phyloP scores from a whole-genome alignment of 2,113 vertebrate species.

The Onychostruthus taczanowskii region DNA sequence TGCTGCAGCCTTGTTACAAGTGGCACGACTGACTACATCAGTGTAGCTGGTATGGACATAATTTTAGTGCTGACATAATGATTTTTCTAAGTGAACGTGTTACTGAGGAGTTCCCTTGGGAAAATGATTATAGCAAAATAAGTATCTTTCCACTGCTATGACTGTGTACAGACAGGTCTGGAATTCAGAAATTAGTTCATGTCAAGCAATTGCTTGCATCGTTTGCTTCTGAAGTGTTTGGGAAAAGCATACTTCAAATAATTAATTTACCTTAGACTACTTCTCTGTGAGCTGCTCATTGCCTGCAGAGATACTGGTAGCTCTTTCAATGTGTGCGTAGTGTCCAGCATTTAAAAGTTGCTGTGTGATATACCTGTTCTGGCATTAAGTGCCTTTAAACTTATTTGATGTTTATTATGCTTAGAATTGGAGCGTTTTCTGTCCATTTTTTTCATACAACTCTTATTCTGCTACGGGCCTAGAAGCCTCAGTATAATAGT shows the following conservation, averaged over 20 bases:
- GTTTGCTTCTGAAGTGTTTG: background rate
- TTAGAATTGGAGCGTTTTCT: background rate
- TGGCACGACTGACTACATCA: background rate
- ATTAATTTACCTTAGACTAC: background rate
- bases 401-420: background rate
- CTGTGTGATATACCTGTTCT: background rate
- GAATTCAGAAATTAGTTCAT: background rate
- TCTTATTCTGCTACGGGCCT: background rate
- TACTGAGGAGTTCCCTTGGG: background rate
- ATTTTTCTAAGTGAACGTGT: background rate
- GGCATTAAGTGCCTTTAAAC: background rate
- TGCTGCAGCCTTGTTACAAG: background rate
- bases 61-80: background rate
- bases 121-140: background rate
- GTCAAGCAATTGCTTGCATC: background rate
- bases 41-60: background rate
- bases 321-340: background rate
- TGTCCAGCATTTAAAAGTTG: background rate
- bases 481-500: background rate
- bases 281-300: background rate
- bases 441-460: background rate
- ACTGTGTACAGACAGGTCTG: background rate
- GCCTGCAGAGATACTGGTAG: background rate
- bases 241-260: background rate
- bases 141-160: background rate